Evolutionary conservation across 2,113 vertebrate species (phyloP), one percentile per base, ranked within the genome.

Genomic region (Polypterus senegalus): DNA sequence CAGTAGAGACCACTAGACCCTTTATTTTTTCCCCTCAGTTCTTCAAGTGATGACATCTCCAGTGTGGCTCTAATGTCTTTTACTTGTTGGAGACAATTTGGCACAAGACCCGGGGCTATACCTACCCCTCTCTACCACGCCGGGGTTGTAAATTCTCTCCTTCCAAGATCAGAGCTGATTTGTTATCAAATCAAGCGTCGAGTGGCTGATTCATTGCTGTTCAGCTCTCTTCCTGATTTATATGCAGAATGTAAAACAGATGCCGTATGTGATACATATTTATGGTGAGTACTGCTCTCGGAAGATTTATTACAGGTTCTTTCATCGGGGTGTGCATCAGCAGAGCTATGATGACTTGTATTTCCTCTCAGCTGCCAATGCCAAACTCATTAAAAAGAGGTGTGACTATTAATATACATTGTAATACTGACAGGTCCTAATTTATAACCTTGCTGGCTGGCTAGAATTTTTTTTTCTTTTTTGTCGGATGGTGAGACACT

Each of bases 331-430:
- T 92, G 89, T 91, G 92, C 92, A 88, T 88, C 92, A 91, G 89
- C 91, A 90, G 85, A 83, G 85, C 89, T 89, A 88, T 93, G 92
- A 95, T 94, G 92, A 93, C 92, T 96, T 97, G 94, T 97, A 97
- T 97, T 97, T 98, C 94, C 93, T 96, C 92, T 94, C 91, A 96
- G 93, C 93, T 97, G 94, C 94, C 95, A 97, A 97, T 98, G 94
- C 91, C 91, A 96, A 97, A 97, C 93, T 97, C 94, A 98, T 98
- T 98, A 98, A 97, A 97, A 97, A 96, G 92, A 97, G 92, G 93
- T 97, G 94, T 94, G 93, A 97, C 94, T 94, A 97, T 98, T 97
- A 97, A 98, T 97, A 98, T 93, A 97, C 94, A 97, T 96, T 98
- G 91, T 96, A 97, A 94, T 92, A 92, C 92, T 94, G 95, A 97